Evolutionary conservation across 1,140 invertebrate genomes (phyloP), one percentile per base, ranked within the genome.

Genomic region (Pachypeltis micranthus): DNA sequence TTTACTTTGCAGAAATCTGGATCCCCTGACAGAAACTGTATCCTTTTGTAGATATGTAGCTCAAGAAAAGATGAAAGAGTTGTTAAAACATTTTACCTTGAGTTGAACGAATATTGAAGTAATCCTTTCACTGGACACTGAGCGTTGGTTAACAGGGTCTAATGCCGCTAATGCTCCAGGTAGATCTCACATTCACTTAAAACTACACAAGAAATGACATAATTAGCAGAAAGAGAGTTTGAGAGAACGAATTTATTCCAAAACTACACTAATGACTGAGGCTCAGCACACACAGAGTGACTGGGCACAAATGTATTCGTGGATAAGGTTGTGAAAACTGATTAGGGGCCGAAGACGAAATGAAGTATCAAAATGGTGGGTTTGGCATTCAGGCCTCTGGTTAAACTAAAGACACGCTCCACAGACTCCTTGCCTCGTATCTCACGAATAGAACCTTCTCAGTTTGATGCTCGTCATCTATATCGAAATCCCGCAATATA

Each of bases 1-100:
- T n/a, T 55, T 24, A 60, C 65, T 61, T 72, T 72, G 71, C 75
- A 93, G 92, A 34, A 98, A 98, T 78, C 80, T 98, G 70, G 96
- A 98, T 78, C 90, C 93, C 7, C 78, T 97, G 19, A 98, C 96
- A 19, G 96, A 98, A 80, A 98, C 95, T 51, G 85, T 86, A 84
- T 83, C 79, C 80, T 83, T 83, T 25, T 39, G 44, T 1, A 2
- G 28, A 25, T 14, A n/a, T 4, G 10, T 1, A 62, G 1, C 14
- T n/a, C 12, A 23, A 62, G 23, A 16, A 0, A 44, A n/a, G 19
- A 62, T 39, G 19, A 14, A 31, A 62, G 27, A 56, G 55, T 23
- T 24, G n/a, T 19, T 10, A 62, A 26, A 26, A 34, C 10, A 1
- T 34, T 29, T 1, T 51, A 47, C 3, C 57, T 44, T n/a, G n/a